These are phyloP conservation scores for Rhodophaea formosa DNA, from an alignment of 2,888 invertebrate species.

Conservation along the genomic window DNA sequence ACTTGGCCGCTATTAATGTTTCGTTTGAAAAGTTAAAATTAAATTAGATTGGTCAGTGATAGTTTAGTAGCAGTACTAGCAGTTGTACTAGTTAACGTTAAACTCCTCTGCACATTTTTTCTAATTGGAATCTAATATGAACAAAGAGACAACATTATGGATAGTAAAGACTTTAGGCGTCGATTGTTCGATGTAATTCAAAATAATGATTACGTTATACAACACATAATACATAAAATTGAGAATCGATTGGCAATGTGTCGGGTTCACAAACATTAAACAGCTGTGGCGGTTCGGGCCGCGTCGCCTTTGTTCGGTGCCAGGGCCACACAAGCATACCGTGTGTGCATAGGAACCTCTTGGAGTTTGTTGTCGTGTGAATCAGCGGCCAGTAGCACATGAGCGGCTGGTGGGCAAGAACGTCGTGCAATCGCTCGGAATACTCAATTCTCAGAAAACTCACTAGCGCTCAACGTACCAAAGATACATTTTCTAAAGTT, in stretches of 20 bases:
- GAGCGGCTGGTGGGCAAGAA: slow-evolving; percentile 5
- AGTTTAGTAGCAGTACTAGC: neutral
- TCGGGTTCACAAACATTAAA: slow-evolving; percentile 71
- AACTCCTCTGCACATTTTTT: no score
- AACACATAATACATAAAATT: slow-evolving; percentile 37
- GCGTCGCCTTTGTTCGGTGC: slow-evolving; percentile 63
- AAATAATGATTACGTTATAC: slow-evolving; percentile 38
- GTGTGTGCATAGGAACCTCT: slow-evolving; percentile 37
- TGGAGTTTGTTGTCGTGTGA: slow-evolving; percentile 54
- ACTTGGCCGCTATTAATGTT: slow-evolving; percentile 33
- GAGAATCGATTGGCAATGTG: slow-evolving; percentile 63
- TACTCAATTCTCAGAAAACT: neutral
- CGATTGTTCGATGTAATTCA: no score
- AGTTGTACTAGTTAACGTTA: no score
- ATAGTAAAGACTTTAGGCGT: slow-evolving; percentile 12
- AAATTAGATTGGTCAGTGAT: neutral
- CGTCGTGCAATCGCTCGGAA: neutral
- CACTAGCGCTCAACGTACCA: neutral
- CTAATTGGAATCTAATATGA: no score
- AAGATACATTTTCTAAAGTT: slow-evolving; percentile 1
- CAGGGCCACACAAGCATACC: slow-evolving; percentile 37
- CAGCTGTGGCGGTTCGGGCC: slow-evolving; percentile 67
- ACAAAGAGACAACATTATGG: no score
- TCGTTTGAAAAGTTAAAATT: neutral
- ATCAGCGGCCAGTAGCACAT: slow-evolving; percentile 29